A percentile compares a stretch with the other conserved stretches of the same genome.
Conservation (phyloP, 2,888 invertebrate genomes). For the Acleris literana region DNA sequence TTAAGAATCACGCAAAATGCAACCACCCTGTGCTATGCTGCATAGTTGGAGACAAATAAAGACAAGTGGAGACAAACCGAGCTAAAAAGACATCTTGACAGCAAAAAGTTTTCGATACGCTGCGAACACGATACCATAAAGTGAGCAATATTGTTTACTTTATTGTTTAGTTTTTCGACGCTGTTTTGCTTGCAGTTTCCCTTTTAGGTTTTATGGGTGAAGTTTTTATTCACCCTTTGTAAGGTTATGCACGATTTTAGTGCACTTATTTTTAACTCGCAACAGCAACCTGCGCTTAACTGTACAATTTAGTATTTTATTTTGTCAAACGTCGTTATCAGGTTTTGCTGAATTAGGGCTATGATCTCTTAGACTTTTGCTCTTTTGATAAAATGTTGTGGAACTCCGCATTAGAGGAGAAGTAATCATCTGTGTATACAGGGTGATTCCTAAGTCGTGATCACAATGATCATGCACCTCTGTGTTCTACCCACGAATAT, state of each 20-base stretch:
- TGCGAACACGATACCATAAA: constrained; percentile 23
- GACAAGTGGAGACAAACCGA: constrained; percentile 1
- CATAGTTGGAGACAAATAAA: constrained; percentile 15
- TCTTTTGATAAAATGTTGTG: too few species aligned
- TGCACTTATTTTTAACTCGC: not conserved
- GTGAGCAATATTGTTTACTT: constrained; percentile 33
- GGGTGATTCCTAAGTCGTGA: too few species aligned
- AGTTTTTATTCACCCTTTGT: not conserved
- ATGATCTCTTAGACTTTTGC: too few species aligned
- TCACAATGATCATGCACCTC: too few species aligned
- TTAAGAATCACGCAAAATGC: constrained; percentile 22
- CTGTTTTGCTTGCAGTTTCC: constrained; percentile 3
- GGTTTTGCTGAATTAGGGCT: too few species aligned
- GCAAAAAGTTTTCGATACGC: constrained; percentile 31
- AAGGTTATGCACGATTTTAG: not conserved
- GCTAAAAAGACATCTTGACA: constrained; percentile 13
- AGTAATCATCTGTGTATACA: too few species aligned
- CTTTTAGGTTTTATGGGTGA: constrained; percentile 8
- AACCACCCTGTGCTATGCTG: constrained; percentile 12
- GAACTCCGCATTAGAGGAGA: too few species aligned
- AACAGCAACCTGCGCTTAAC: too few species aligned
- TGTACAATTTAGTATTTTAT: too few species aligned
- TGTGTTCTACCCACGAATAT: too few species aligned
- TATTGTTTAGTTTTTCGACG: constrained; percentile 22
- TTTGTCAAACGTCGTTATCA: too few species aligned